Evolutionary conservation across 2,888 invertebrate genomes (phyloP).

Genomic region (Clusia tigrina): DNA sequence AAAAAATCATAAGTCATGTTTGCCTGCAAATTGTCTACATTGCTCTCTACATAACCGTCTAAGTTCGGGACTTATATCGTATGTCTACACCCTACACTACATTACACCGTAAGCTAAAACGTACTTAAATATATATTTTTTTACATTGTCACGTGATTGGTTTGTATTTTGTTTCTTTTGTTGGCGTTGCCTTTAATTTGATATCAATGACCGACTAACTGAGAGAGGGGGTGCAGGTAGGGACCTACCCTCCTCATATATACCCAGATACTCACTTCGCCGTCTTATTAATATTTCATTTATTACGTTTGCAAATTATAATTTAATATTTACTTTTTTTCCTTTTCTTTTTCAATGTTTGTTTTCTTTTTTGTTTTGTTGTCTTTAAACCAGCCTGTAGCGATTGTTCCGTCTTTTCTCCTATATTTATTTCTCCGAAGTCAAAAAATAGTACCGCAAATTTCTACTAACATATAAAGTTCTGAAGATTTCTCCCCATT

Average conservation of each 20-base stretch:
- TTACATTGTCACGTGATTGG: neutral
- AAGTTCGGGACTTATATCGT: no score
- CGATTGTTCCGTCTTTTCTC: conserved; percentile 18
- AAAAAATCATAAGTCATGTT: no score
- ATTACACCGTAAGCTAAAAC: no score
- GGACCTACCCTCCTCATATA: neutral
- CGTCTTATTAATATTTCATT: neutral
- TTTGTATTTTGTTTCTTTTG: neutral
- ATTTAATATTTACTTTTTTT: conserved; percentile 1
- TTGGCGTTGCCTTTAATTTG: neutral
- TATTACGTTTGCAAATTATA: conserved; percentile 31
- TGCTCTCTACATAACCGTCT: no score
- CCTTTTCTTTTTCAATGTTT: neutral
- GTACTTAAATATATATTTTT: neutral
- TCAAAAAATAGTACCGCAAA: neutral
- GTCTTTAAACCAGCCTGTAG: conserved; percentile 44
- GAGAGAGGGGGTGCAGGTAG: no score
- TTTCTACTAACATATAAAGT: neutral
- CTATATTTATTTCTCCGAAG: neutral
- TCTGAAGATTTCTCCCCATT: neutral
- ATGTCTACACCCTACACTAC: no score
- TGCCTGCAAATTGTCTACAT: no score
- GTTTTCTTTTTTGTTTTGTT: neutral
- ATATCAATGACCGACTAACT: neutral
- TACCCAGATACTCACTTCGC: neutral